phyloP scores from a whole-genome alignment of 2,888 invertebrate genomes.

The Ophioninae sp. region DNA sequence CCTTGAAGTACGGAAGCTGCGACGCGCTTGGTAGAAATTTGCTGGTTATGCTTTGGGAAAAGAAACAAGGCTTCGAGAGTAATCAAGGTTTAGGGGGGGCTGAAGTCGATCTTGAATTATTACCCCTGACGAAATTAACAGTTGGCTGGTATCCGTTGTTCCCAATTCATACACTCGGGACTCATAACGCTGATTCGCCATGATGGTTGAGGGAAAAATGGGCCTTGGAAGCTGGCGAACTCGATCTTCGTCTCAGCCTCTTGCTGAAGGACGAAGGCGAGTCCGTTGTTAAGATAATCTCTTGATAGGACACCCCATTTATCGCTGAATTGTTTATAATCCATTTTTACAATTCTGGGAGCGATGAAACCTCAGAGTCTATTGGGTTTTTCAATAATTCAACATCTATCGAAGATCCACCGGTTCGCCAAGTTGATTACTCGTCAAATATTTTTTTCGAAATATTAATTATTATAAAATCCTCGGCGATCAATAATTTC shows the following conservation, averaged over 20 bases:
- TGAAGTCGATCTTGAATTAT: conserved; percentile 91
- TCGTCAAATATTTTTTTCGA: neutral
- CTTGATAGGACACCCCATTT: conserved; percentile 71
- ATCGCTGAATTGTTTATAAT: conserved; percentile 28
- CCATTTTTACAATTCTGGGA: neutral
- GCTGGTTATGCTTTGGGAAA: conserved; percentile 96
- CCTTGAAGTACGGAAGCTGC: conserved; percentile 88
- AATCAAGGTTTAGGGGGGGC: conserved; percentile 91
- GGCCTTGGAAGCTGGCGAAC: conserved; percentile 80
- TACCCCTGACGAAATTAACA: conserved; percentile 90
- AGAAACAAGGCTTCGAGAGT: conserved; percentile 93
- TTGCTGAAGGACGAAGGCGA: conserved; percentile 78
- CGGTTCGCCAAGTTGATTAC: neutral
- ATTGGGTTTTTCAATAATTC: neutral
- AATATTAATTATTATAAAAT: neutral
- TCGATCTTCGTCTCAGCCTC: conserved; percentile 78
- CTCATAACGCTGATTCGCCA: conserved; percentile 84
- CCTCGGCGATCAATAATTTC: neutral
- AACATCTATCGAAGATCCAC: neutral
- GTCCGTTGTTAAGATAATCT: conserved; percentile 78
- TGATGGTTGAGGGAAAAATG: conserved; percentile 81
- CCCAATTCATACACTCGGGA: conserved; percentile 91
- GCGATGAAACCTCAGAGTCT: neutral
- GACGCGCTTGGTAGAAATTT: conserved; percentile 91
- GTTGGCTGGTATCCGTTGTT: conserved; percentile 96